Conservation (phyloP, 1,140 invertebrate genomes). For the Ridgeia piscesae region DNA sequence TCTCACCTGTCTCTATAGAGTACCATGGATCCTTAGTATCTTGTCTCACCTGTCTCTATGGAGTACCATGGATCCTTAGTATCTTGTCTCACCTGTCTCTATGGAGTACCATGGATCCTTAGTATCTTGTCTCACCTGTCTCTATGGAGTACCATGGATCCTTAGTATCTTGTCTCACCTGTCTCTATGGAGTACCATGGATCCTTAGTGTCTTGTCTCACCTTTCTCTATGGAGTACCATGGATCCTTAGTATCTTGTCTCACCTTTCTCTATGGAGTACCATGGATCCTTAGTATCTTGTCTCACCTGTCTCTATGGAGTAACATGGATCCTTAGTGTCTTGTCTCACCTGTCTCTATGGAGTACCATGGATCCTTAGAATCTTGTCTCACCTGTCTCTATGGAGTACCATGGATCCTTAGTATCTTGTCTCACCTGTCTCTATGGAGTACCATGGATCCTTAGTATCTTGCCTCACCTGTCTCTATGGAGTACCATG, state of each 20-base stretch:
- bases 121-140: not conserved
- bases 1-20: not conserved
- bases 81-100: not conserved
- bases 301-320: not conserved
- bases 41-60: not conserved
- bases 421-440: not conserved
- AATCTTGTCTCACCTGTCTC: not conserved
- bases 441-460: not conserved
- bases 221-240: not conserved
- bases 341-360: not conserved
- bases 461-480: not conserved
- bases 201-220: not conserved
- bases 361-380: not conserved
- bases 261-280: constrained; percentile 3
- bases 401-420: not conserved
- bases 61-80: not conserved
- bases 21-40: not conserved
- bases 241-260: not conserved
- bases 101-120: not conserved
- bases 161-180: not conserved
- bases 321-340: not conserved
- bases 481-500: not conserved
- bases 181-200: not conserved
- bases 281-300: not conserved
- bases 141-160: not conserved